Evolutionary conservation across 2,113 vertebrate species (phyloP), one percentile per base, ranked within the genome.

Genomic region (Myotis yumanensis): DNA sequence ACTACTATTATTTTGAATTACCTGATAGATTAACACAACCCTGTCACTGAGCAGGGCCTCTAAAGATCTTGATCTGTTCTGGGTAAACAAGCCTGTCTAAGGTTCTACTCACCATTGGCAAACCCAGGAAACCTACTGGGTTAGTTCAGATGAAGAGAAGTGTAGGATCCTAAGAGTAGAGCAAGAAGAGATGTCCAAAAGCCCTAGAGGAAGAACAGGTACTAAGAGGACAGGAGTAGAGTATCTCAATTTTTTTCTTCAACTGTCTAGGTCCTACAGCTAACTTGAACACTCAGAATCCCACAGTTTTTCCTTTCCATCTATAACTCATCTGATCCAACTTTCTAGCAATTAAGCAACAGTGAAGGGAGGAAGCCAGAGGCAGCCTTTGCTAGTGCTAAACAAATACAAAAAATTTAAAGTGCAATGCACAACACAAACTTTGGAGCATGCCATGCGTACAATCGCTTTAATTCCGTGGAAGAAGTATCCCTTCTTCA

Each of bases 121-220:
- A 89, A 85, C 18, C 11, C 28, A 80, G 7, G 8, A 86, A 88
- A 71, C 30, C 37, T 92, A 30, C 23, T 1, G 10, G 37, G 64
- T 40, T 40, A 69, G 86, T 73, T 95, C 43, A 86, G 40, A 52
- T 77, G n/a, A 81, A 84, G 59, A 95, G 25, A 88, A 48, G 5
- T 46, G 12, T 2, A 51, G 69, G 15, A 48, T 37, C 32, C 86
- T n/a, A 54, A 71, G 28, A 77, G 25, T 4, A 86, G 43, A 82
- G 22, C 15, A 90, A 37, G 16, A 80, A 35, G 28, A 86, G 68
- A 71, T 23, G 6, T 37, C 28, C 57, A 69, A 2, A 32, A 69
- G 20, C 25, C 79, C 15, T 5, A 40, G 79, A 18, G 43, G 57
- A 76, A 66, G 37, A 54, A 86, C 5, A 46, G 23, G 25, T 59